These are phyloP conservation scores for Heliconius cydno DNA, from an alignment of 2,888 invertebrate genomes.

Conservation along the genomic window DNA sequence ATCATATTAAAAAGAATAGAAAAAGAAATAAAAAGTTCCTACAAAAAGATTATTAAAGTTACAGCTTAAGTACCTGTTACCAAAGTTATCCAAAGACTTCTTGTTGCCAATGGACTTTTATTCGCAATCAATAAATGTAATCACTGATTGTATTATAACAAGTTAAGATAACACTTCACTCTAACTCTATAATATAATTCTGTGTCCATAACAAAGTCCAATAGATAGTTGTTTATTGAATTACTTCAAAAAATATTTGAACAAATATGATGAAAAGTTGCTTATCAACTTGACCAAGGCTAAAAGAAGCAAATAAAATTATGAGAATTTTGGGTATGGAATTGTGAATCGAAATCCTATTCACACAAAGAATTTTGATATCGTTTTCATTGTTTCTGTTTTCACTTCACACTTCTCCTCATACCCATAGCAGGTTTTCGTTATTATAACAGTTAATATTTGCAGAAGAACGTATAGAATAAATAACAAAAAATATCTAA, in stretches of 20 bases:
- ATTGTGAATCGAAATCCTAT: no score
- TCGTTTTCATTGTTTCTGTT: no score
- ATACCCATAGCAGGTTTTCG: no score
- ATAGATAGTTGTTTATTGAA: not conserved
- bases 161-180: constrained; percentile 26
- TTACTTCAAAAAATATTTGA: no score
- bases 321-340: no score
- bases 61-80: not conserved
- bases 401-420: no score
- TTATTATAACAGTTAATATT: no score
- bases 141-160: constrained; percentile 27
- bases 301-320: no score
- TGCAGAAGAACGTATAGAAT: not conserved
- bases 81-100: constrained; percentile 1
- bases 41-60: not conserved
- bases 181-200: constrained; percentile 4
- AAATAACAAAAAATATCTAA: not conserved
- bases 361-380: no score
- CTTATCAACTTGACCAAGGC: no score
- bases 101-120: not conserved
- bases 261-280: no score
- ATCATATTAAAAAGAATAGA: not conserved
- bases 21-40: no score
- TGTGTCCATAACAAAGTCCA: not conserved
- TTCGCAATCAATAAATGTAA: constrained; percentile 30